A percentile compares a stretch with the other conserved stretches of the same genome.
phyloP scores from a whole-genome alignment of 2,113 vertebrate genomes.

The Oncorhynchus kisutch region DNA sequence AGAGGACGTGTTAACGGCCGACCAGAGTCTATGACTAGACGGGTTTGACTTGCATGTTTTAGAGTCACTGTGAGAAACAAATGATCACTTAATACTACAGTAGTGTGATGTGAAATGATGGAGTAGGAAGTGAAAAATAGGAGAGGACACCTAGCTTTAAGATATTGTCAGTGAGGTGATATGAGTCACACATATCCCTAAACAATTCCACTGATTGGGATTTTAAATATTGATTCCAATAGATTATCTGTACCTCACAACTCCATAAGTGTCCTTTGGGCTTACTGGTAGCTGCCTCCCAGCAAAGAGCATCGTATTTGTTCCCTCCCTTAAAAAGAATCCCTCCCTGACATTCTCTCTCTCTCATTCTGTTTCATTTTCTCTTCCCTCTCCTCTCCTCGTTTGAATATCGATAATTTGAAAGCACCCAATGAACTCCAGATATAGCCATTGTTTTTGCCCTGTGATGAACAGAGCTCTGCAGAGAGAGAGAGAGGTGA shows the following conservation, averaged over 20 bases:
- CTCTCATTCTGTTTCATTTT: not conserved
- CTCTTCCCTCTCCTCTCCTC: constrained; percentile 52
- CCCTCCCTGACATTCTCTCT: constrained; percentile 6
- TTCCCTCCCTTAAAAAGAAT: not conserved
- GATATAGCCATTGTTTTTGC: constrained; percentile 83
- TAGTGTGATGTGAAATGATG: no score
- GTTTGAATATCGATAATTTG: constrained; percentile 87
- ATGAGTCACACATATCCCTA: not conserved
- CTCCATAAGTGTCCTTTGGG: constrained; percentile 18
- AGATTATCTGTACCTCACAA: constrained; percentile 24
- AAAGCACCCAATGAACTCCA: constrained; percentile 81
- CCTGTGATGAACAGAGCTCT: constrained; percentile 81
- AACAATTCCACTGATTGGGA: not conserved
- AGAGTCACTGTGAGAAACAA: constrained; percentile 35
- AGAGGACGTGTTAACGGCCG: constrained; percentile 9
- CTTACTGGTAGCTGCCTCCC: constrained; percentile 14
- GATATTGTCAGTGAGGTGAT: not conserved
- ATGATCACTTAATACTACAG: no score
- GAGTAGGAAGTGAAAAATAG: not conserved
- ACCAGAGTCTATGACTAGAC: constrained; percentile 11
- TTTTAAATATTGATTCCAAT: constrained; percentile 19
- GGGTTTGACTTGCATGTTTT: constrained; percentile 24
- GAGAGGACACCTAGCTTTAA: not conserved
- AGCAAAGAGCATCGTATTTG: constrained; percentile 9
- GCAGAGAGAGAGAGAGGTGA: constrained; percentile 67